phyloP scores from a whole-genome alignment of 2,797 vertebrate species.

The Tauraco hartlaubi region DNA sequence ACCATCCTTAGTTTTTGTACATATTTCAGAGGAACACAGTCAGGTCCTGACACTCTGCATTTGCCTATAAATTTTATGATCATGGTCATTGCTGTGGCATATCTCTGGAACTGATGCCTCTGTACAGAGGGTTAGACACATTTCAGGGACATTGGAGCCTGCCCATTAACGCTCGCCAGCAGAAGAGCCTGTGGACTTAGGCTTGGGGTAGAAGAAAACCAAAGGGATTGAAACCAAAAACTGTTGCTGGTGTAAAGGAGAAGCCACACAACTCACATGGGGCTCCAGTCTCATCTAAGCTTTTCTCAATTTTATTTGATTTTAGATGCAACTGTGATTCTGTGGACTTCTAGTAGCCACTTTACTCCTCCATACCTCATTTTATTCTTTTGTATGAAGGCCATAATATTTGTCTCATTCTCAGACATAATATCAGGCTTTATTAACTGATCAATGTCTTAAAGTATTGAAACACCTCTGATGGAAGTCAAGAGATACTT shows the following conservation, averaged over 20 bases:
- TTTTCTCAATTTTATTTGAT: neutral
- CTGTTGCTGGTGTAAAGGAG: neutral
- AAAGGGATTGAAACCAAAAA: neutral
- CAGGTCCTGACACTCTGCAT: neutral
- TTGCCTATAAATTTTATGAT: neutral
- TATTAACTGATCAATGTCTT: neutral
- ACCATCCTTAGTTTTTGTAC: neutral
- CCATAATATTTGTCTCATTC: neutral
- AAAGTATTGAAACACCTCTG: neutral
- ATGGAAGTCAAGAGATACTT: neutral
- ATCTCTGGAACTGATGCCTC: neutral
- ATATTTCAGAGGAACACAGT: neutral
- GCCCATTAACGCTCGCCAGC: neutral
- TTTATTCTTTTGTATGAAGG: neutral
- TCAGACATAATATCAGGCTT: neutral
- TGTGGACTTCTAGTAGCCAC: neutral
- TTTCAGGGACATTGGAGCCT: neutral
- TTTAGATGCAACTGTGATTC: neutral
- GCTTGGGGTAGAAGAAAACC: neutral
- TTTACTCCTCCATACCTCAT: neutral
- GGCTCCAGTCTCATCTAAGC: neutral
- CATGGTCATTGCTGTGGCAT: neutral
- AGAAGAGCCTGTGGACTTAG: neutral
- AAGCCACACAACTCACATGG: neutral
- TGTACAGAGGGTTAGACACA: no score